Base-by-base conservation (phyloP, 1,140 invertebrate species). In the Babylonia areolata region DNA sequence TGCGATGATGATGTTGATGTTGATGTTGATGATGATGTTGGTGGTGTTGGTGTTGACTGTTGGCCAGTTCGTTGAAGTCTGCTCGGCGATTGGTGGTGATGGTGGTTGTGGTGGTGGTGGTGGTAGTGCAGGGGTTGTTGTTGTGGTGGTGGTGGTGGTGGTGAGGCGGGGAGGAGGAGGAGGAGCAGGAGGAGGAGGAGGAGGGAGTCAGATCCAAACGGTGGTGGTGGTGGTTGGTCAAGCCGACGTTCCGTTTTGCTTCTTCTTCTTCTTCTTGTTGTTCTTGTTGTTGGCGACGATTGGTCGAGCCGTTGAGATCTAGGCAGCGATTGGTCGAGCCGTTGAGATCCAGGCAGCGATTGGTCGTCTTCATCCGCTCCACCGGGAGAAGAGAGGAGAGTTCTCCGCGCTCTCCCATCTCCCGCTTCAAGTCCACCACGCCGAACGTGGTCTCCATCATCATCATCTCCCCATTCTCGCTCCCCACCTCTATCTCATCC, bases 401-500 rank as follows among this genome's bases (percentile, higher is more conserved):
- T 64, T 84, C 39, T 37, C 58, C 81, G 9, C 84, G 79, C 42
- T 84, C 78, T 31, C 78, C 51, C 20, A 84, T 82, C 58, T 81
- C 84, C 35, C 71, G 75, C 54, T 42, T 51, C 37, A 82, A 42
- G 33, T 88, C 87, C 42, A 71, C 80, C 23, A 88, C 82, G 28
- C 86, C 87, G 39, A 88, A 80, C n/a, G n/a, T n/a, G 31, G 20
- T 37, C 23, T 35, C 64, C 39, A 54, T 54, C 37, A 42, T 42
- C 81, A 84, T 84, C 82, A 84, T 73, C n/a, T 84, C 51, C 28
- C 81, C 71, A 23, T 58, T 71, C 46, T 77, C 80, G 39, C 58
- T 77, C 6, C 37, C 82, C 73, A 64, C 81, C 37, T 85, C 87
- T 3, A 46, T 73, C 42, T 83, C 83, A 23, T 81, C 82, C 1